Conservation (phyloP, 1,140 invertebrate species). For the Ips nitidus region DNA sequence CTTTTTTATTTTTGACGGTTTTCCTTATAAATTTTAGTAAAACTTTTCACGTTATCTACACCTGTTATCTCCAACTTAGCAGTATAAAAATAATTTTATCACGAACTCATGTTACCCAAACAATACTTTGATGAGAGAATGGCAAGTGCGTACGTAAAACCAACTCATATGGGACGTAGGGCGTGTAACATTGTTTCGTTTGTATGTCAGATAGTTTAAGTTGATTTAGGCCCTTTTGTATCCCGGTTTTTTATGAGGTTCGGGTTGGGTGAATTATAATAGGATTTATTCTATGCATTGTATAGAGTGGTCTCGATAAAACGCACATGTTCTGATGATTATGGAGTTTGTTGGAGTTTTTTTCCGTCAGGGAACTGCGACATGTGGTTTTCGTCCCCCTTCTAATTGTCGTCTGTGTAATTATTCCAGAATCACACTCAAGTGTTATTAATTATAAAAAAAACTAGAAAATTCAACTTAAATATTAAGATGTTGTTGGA, state of each 20-base stretch:
- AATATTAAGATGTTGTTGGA: not conserved
- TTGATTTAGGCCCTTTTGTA: constrained; percentile 22
- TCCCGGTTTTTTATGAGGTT: constrained; percentile 16
- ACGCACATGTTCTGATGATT: constrained; percentile 14
- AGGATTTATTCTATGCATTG: constrained; percentile 23
- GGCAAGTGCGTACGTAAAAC: too few species aligned
- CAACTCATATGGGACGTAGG: not conserved
- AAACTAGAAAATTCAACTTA: not conserved
- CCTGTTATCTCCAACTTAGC: too few species aligned
- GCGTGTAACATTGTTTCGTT: constrained; percentile 8
- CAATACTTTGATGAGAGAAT: too few species aligned
- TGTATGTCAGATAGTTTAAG: constrained; percentile 5
- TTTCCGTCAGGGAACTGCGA: constrained; percentile 5
- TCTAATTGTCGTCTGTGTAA: too few species aligned
- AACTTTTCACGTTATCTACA: too few species aligned
- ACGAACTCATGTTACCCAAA: too few species aligned
- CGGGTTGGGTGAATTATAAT: constrained; percentile 17
- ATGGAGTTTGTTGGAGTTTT: not conserved
- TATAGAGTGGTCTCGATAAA: constrained; percentile 10
- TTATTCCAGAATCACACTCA: too few species aligned
- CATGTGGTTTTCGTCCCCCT: constrained; percentile 6
- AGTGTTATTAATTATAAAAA: too few species aligned
- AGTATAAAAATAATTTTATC: too few species aligned
- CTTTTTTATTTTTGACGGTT: too few species aligned
- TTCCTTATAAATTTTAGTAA: too few species aligned